Evolutionary conservation across 2,797 vertebrate species (phyloP), one percentile per base, ranked within the genome.

Genomic region (Phalloptychus januarius): DNA sequence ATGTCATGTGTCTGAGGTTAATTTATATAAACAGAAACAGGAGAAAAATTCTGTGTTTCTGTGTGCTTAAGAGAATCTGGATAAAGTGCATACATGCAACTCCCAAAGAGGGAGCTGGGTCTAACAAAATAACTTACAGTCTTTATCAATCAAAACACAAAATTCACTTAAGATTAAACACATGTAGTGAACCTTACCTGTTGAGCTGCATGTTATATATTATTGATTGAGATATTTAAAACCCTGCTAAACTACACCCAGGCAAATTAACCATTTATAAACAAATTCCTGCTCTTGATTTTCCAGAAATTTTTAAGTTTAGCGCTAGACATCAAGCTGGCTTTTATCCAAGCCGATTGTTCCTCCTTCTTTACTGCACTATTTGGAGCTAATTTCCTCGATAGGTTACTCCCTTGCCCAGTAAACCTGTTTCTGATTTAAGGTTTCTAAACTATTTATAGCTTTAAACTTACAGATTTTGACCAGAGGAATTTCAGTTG

Each of bases 1-100:
- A 58, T 7, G 52, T 44, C 8, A 56, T 31, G 28, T 33, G 28
- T 50, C 31, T 40, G 28, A 20, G 25, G 72, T 83, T 76, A 83
- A 86, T 82, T 91, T 88, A 79, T 76, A 76, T 88, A 91, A 90
- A 79, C 87, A 93, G 89, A 91, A 86, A 84, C 81, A 54, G 83
- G 85, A 72, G 74, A 86, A 81, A 86, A 86, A 94, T 87, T 91
- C 85, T 80, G 91, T 92, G 63, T 92, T 18, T 6, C 13, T 33
- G 15, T 50, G 95, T 94, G 94, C 71, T 44, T 76, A 87, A 83
- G 89, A 91, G 83, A 83, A 83, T 96, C 96, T 97, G 96, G 95
- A 95, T 94, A 95, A 90, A 94, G 94, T 96, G 16, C 33, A 65
- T 4, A 38, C 33, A 23, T 65, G 33, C 61, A 38, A 23, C 33